These are phyloP conservation scores for Acridotheres tristis DNA, from an alignment of 2,797 vertebrate species.

Conservation along the genomic window DNA sequence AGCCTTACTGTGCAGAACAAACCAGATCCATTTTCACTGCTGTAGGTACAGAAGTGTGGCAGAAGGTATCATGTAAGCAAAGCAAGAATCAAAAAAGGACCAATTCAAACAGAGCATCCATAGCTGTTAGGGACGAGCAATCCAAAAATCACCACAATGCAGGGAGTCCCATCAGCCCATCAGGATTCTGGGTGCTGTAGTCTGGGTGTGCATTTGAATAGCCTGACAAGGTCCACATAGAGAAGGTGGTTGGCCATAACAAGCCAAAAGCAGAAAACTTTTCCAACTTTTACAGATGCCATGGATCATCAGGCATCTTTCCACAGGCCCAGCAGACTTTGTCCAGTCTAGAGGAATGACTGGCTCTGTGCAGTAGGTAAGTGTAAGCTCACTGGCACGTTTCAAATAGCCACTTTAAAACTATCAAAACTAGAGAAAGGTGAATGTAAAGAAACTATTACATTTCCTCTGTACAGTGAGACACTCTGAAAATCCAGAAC, in stretches of 20 bases:
- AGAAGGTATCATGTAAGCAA: not conserved
- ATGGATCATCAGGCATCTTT: not conserved
- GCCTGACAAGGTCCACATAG: not conserved
- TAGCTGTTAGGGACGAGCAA: not conserved
- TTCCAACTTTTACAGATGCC: not conserved
- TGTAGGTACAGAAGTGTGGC: not conserved
- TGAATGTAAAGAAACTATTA: not conserved
- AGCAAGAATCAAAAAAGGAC: not conserved
- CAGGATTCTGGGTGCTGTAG: not conserved
- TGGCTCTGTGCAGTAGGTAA: not conserved
- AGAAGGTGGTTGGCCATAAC: fast-evolving
- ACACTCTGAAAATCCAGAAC: not conserved
- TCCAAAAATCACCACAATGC: not conserved
- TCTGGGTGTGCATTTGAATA: not conserved
- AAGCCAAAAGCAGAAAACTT: not conserved
- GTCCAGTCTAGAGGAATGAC: not conserved
- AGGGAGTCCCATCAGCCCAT: not conserved
- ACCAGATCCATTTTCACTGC: not conserved
- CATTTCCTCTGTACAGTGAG: not conserved
- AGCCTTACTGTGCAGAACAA: not conserved
- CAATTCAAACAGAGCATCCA: not conserved
- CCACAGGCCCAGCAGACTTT: not conserved
- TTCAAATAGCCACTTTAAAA: not conserved
- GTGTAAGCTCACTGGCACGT: not conserved
- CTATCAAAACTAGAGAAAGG: not conserved